Percentiles rank a stretch among this genome's conserved stretches.
phyloP scores from a whole-genome alignment of 92 coral and sea anemone genomes.

The Nematostella vectensis region DNA sequence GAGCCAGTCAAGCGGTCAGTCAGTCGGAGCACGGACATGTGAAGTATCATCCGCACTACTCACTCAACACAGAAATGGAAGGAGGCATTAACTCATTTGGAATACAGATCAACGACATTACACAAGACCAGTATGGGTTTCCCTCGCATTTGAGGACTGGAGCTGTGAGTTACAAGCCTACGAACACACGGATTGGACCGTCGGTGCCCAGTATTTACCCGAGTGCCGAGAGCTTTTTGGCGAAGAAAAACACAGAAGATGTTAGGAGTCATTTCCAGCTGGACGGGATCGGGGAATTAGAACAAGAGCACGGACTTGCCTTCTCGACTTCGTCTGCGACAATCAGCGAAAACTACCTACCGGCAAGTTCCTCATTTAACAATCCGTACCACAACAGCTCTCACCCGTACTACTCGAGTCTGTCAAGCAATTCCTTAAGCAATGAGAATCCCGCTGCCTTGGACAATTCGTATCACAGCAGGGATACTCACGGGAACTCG shows the following conservation, averaged over 20 bases:
- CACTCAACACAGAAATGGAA: too few species aligned
- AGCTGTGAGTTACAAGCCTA: constrained; percentile 60
- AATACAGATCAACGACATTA: constrained; percentile 48
- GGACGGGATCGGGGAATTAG: constrained; percentile 65
- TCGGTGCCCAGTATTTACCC: constrained; percentile 45
- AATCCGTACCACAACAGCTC: constrained; percentile 32
- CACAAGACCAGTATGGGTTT: constrained; percentile 50
- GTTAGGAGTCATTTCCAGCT: constrained; percentile 44
- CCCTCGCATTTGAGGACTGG: constrained; percentile 67
- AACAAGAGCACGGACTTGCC: constrained; percentile 46
- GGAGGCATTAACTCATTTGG: constrained; percentile 62
- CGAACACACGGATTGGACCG: constrained; percentile 56
- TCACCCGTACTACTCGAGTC: constrained; percentile 19
- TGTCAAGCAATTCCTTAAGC: constrained; percentile 2
- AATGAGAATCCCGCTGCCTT: constrained; percentile 1
- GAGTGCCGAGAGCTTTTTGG: constrained; percentile 24
- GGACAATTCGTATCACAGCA: constrained; percentile 18
- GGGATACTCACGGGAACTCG: constrained; percentile 12
- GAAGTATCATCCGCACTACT: too few species aligned
- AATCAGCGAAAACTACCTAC: constrained; percentile 30
- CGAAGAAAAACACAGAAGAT: constrained; percentile 32
- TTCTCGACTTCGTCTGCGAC: constrained; percentile 50
- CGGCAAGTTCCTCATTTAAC: constrained; percentile 41
- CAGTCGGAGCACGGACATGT: too few species aligned
- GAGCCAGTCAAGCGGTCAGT: constrained; percentile 47